Evolutionary conservation across 2,797 vertebrate species (phyloP), one percentile per base, ranked within the genome.

Genomic region (Morelia viridis): DNA sequence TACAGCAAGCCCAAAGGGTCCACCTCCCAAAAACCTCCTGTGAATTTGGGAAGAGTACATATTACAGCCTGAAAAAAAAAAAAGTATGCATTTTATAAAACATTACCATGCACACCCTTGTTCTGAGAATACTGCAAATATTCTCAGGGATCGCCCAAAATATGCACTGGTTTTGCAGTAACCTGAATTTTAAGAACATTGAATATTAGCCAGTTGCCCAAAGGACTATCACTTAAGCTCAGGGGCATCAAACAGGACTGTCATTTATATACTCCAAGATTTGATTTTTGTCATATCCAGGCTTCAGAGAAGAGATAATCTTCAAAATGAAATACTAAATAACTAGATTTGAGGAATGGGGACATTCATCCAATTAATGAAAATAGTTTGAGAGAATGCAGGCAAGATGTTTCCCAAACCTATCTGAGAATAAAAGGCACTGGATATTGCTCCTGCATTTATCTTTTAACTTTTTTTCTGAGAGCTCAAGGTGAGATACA

Each of bases 121-220:
- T 46, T 26, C 28, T 8, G 5, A 46, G 57, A 87, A 35, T 46
- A 87, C 64, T 80, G 89, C 41, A 90, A n/a, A 60, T 87, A 80
- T 80, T 92, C 15, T 80, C 84, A 87, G 8, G 46, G 12, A 76
- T 56, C 80, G 26, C 31, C 57, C 31, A 35, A 22, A 58, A 22
- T 83, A n/a, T 15, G 35, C 46, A 62, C 31, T 35, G 28, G 35
- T 85, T 85, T 89, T 68, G 31, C 64, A 89, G 26, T 50, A 91
- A 28, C n/a, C 83, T 90, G 24, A 64, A 11, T 62, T 57, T 6
- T 60, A 68, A 89, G 92, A 92, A n/a, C 92, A 94, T 22, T 92
- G 65, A 86, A 56, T 91, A 68, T 0, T 0, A 96, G 89, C 26
- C 90, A 93, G 58, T 85, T 83, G 83, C 10, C 35, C 46, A 56